Evolutionary conservation across 2,797 vertebrate genomes (phyloP).

Genomic region (Spinus olivaceus): DNA sequence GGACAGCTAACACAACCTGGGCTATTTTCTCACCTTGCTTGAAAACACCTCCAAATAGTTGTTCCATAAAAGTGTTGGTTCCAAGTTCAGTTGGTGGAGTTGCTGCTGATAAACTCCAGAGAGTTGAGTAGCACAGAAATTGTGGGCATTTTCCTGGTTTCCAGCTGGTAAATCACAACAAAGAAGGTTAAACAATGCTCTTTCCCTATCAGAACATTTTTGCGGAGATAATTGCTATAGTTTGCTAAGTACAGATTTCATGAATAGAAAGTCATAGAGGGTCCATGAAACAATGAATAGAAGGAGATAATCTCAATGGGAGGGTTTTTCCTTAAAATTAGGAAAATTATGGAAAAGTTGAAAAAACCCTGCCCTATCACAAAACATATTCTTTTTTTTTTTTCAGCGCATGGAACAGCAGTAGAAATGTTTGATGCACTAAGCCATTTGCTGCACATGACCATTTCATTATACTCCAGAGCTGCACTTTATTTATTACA

Average conservation of each 20-base stretch:
- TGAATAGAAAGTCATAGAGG: background rate
- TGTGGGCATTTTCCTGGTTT: background rate
- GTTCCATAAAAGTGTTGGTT: background rate
- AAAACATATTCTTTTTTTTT: background rate
- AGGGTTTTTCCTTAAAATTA: background rate
- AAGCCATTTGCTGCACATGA: background rate
- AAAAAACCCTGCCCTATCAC: background rate
- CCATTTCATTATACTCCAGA: background rate
- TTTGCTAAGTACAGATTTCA: background rate
- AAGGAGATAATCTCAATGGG: background rate
- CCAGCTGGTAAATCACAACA: background rate
- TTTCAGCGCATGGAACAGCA: background rate
- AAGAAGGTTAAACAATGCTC: background rate
- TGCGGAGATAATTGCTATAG: background rate
- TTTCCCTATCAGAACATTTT: background rate
- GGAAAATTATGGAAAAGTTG: background rate
- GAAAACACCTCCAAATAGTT: background rate
- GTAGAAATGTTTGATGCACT: background rate
- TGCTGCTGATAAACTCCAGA: background rate
- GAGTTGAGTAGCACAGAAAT: background rate
- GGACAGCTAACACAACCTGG: background rate
- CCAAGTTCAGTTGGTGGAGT: background rate
- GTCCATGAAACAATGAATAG: background rate
- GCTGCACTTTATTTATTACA: background rate
- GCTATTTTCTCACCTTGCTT: background rate